A percentile compares a stretch with the other conserved stretches of the same genome.
These are phyloP conservation scores for Endomychus coccineus DNA, from an alignment of 2,888 invertebrate genomes.

Conservation along the genomic window DNA sequence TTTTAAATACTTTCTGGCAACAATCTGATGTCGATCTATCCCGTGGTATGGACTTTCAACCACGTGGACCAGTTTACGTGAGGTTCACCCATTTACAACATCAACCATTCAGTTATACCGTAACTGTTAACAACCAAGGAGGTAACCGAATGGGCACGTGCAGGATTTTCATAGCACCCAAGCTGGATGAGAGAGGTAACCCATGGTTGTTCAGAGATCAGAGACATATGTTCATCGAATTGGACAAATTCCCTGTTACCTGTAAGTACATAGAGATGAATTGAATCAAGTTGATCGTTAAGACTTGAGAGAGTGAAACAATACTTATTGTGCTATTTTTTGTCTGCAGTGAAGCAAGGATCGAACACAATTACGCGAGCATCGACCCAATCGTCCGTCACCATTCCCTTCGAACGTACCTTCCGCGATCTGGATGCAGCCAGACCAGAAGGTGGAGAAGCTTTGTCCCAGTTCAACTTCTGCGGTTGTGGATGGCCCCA, in stretches of 20 bases:
- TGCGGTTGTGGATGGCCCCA: constrained; percentile 87
- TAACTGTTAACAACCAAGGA: constrained; percentile 38
- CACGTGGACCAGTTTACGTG: constrained; percentile 65
- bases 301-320: background rate
- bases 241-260: constrained; percentile 61
- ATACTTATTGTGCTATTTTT: background rate
- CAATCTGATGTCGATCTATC: constrained; percentile 69
- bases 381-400: constrained; percentile 68
- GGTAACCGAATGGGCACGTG: constrained; percentile 53
- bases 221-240: constrained; percentile 58
- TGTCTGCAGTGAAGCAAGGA: constrained; percentile 54
- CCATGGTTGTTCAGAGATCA: constrained; percentile 56
- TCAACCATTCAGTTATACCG: constrained; percentile 57
- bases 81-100: constrained; percentile 73
- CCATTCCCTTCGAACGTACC: constrained; percentile 72
- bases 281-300: background rate
- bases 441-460: constrained; percentile 51
- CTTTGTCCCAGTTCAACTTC: constrained; percentile 58
- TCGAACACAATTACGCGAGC: constrained; percentile 56
- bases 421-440: constrained; percentile 61
- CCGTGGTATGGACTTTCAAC: constrained; percentile 75
- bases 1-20: constrained; percentile 68
- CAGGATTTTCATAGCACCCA: constrained; percentile 63
- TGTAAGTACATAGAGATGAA: constrained; percentile 45
- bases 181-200: constrained; percentile 55